Evolutionary conservation across 2,888 invertebrate genomes (phyloP).

Genomic region (Alsophila aescularia): DNA sequence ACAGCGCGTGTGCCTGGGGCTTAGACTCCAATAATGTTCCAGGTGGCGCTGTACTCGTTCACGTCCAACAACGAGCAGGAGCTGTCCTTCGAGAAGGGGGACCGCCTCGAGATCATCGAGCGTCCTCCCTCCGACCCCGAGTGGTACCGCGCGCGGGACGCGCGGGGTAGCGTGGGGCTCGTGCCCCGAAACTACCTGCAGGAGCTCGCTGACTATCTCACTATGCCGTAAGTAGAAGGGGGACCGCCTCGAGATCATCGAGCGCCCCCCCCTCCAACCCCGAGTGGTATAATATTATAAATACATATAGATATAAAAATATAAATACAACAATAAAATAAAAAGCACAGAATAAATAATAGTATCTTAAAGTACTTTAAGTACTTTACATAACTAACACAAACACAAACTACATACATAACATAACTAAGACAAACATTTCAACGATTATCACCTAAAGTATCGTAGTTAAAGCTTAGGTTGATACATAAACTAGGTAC

Average conservation of each 20-base stretch:
- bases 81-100: constrained; percentile 98
- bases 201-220: constrained; percentile 95
- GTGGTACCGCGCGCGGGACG: constrained; percentile 98
- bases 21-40: constrained; percentile 27
- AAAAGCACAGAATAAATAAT: too few relatives aligned
- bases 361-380: too few relatives aligned
- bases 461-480: too few relatives aligned
- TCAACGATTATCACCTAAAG: too few relatives aligned
- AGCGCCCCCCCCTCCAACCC: constrained; percentile 98
- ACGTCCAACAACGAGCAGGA: constrained; percentile 98
- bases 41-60: constrained; percentile 96
- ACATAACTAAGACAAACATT: too few relatives aligned
- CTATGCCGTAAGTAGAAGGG: constrained; percentile 86
- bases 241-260: constrained; percentile 97
- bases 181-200: constrained; percentile 98
- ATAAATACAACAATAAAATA: too few relatives aligned
- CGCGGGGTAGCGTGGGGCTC: constrained; percentile 95
- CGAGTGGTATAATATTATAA: constrained; percentile 91
- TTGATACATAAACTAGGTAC: too few relatives aligned
- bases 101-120: constrained; percentile 97
- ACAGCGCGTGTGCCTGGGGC: constrained; percentile 5
- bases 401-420: too few relatives aligned
- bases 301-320: too few relatives aligned
- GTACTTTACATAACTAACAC: too few relatives aligned
- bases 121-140: constrained; percentile 98